Percentiles rank a stretch among this genome's conserved stretches.
phyloP scores from a whole-genome alignment of 2,797 vertebrate species.

The Vultur gryphus region DNA sequence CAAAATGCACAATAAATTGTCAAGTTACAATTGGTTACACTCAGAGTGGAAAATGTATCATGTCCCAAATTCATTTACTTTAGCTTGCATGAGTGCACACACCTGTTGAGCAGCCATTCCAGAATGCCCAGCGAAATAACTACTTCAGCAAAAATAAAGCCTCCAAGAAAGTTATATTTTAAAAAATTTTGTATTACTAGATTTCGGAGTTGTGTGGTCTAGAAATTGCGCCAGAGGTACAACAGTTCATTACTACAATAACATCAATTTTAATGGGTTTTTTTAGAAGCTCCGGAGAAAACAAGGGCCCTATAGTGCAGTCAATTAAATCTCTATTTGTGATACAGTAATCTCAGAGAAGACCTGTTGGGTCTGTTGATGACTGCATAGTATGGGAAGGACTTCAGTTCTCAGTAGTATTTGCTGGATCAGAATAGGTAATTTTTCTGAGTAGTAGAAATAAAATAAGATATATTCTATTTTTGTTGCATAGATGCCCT shows the following conservation, averaged over 20 bases:
- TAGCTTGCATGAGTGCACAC: background rate
- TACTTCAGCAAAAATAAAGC: background rate
- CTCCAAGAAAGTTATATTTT: background rate
- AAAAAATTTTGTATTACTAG: background rate
- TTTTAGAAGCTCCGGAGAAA: background rate
- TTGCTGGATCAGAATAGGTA: background rate
- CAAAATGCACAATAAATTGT: background rate
- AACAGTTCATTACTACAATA: background rate
- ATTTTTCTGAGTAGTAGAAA: background rate
- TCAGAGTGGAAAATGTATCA: background rate
- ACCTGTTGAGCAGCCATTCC: background rate
- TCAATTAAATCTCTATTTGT: background rate
- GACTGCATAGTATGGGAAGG: background rate
- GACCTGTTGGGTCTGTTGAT: background rate
- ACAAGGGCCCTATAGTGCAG: background rate
- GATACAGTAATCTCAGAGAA: background rate
- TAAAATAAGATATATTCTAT: background rate
- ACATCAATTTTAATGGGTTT: background rate
- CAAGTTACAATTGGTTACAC: background rate
- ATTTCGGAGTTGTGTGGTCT: background rate
- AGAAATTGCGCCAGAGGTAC: background rate
- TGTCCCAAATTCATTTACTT: background rate
- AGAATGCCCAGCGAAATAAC: background rate
- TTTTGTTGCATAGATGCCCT: background rate
- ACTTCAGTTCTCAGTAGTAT: background rate